Conservation (phyloP, 2,113 vertebrate species). For the Stercorarius parasiticus region DNA sequence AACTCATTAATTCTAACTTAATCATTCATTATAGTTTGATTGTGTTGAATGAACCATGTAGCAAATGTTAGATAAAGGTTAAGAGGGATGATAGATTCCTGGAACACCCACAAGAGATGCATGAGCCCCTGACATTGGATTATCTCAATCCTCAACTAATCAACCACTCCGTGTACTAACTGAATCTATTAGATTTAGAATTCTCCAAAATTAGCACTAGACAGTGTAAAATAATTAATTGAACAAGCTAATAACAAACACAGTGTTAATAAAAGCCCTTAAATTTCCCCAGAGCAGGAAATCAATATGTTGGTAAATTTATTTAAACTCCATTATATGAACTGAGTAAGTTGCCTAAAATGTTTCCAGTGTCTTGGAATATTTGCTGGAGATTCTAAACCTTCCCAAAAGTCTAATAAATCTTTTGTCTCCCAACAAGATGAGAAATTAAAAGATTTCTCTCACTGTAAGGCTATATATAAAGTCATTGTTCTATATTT, state of each 20-base stretch:
- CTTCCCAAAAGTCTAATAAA: not conserved
- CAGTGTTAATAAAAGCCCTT: not conserved
- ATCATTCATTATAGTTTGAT: not conserved
- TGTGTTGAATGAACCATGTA: not conserved
- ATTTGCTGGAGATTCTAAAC: conserved; percentile 18
- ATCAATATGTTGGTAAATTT: not conserved
- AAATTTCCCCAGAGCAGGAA: not conserved
- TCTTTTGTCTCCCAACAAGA: not conserved
- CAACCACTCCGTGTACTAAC: not conserved
- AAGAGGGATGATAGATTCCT: not conserved
- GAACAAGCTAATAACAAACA: conserved; percentile 5
- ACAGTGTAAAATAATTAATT: not conserved
- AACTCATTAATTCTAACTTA: not conserved
- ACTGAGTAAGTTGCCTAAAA: not conserved
- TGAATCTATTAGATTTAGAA: not conserved
- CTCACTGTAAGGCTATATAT: not conserved
- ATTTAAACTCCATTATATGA: not conserved
- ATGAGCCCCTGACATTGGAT: not conserved
- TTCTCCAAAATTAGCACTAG: not conserved
- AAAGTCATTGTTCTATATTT: conserved; percentile 28
- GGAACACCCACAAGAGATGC: not conserved
- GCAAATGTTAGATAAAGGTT: not conserved
- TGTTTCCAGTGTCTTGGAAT: not conserved
- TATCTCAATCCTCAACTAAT: not conserved
- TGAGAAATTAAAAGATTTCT: conserved; percentile 1